Conservation (phyloP, 2,113 vertebrate genomes). For the Donacobius atricapilla region DNA sequence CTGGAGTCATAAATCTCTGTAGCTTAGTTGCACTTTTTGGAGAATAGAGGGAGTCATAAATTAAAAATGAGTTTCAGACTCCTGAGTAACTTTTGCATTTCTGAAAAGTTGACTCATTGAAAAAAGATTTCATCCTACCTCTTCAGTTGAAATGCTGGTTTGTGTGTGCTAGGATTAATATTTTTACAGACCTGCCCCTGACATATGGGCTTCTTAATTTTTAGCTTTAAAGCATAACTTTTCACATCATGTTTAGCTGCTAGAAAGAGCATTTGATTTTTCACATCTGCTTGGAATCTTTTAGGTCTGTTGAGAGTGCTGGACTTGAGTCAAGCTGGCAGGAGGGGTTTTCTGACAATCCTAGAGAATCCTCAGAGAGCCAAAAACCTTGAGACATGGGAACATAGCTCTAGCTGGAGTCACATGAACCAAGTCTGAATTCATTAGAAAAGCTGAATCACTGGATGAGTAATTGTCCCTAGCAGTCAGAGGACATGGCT, state of each 20-base stretch:
- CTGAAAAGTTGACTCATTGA: background rate
- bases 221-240: background rate
- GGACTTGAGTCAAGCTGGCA: background rate
- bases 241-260: background rate
- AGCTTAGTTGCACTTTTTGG: background rate
- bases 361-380: background rate
- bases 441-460: conserved; percentile 40
- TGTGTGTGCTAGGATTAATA: background rate
- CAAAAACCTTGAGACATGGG: background rate
- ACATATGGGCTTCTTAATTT: background rate
- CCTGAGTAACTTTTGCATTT: background rate
- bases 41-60: background rate
- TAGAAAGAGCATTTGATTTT: background rate
- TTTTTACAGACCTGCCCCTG: background rate
- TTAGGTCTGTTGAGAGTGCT: background rate
- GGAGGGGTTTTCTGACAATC: background rate
- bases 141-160: background rate
- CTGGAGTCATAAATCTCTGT: background rate
- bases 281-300: conserved; percentile 2
- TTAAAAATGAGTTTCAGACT: background rate
- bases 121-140: background rate
- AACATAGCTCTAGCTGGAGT: background rate
- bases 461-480: conserved; percentile 13
- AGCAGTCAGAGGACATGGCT: background rate
- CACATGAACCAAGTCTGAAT: background rate